Base-by-base conservation (phyloP, 2,888 invertebrate species). In the Nymphalis polychloros region DNA sequence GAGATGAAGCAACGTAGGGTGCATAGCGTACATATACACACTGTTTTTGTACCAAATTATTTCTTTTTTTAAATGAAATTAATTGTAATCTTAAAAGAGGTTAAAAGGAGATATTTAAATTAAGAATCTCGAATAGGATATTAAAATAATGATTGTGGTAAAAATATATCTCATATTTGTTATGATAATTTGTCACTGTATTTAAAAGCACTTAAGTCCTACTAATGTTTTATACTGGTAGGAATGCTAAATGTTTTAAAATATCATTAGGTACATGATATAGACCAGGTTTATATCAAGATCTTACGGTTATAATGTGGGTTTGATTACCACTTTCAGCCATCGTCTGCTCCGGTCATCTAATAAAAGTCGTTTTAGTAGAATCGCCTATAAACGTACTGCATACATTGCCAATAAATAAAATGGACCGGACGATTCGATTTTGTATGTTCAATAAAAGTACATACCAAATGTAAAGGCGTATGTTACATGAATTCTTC, bases 401-500 rank as follows among this genome's bases (percentile, higher is more conserved):
- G 72, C 72, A 79, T 80, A 82, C 78, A 77, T 77, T 78, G 81
- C 81, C 83, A 85, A 89, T 87, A 90, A 90, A 90, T 86, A 89
- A 90, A 89, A 88, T 86, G 84, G 82, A 81, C 80, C 74, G 79
- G 81, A 82, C 81, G 82, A 84, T 82, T 83, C 88, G 82, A 84
- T 88, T 84, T 82, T 81, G 80, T 81, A 79, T 79, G 84, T 83
- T 88, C 90, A 89, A 90, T 90, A 92, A 90, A 91, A 89, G 88
- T 85, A 88, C 84, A 87, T 86, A 81, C 82, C 81, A 81, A 87
- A 89, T 88, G 89, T 89, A 89, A 90, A 86, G 84, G 84, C 79
- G 84, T 84, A 79, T 85, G 82, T 81, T 85, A 86, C 85, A 92
- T 92, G 92, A 92, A 92, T 92, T 85, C 91, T 91, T 92, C 89